Conservation (phyloP, 2,888 invertebrate species). For the Drosophila cognata region DNA sequence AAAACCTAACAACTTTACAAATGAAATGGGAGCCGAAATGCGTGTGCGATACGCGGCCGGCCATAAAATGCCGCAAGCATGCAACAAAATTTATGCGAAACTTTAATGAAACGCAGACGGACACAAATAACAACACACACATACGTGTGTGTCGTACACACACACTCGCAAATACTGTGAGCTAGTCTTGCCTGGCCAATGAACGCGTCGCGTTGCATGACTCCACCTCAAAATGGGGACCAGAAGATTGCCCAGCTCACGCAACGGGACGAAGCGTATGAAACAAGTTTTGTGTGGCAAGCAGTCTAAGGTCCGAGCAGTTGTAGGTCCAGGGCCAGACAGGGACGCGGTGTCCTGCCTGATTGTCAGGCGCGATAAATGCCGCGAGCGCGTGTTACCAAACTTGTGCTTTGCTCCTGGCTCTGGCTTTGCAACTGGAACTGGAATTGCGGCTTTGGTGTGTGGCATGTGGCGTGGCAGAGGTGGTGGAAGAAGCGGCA, state of each 20-base stretch:
- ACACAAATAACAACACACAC: conserved; percentile 14
- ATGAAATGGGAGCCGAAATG: conserved; percentile 73
- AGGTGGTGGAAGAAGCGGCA: conserved; percentile 54
- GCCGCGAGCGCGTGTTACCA: conserved; percentile 59
- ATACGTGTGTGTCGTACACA: not conserved
- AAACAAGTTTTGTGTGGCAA: conserved; percentile 55
- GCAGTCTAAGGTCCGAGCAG: conserved; percentile 27
- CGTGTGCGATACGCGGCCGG: conserved; percentile 68
- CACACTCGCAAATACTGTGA: conserved; percentile 3
- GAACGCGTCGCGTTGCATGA: conserved; percentile 58
- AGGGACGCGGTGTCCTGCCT: conserved; percentile 70
- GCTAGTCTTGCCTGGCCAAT: conserved; percentile 57
- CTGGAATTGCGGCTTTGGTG: conserved; percentile 24
- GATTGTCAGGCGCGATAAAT: conserved; percentile 73
- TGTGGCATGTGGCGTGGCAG: conserved; percentile 40
- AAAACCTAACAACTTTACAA: conserved; percentile 55
- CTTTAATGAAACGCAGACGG: conserved; percentile 69
- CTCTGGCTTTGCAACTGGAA: conserved; percentile 23
- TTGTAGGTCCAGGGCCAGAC: conserved; percentile 39
- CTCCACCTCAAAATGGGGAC: conserved; percentile 80
- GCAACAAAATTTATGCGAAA: conserved; percentile 82
- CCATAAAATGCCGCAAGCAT: conserved; percentile 69
- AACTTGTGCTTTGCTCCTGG: conserved; percentile 48
- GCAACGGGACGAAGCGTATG: conserved; percentile 48
- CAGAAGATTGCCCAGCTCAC: conserved; percentile 44